These are phyloP conservation scores for Paratilapia polleni DNA, from an alignment of 2,113 vertebrate genomes.

Conservation along the genomic window DNA sequence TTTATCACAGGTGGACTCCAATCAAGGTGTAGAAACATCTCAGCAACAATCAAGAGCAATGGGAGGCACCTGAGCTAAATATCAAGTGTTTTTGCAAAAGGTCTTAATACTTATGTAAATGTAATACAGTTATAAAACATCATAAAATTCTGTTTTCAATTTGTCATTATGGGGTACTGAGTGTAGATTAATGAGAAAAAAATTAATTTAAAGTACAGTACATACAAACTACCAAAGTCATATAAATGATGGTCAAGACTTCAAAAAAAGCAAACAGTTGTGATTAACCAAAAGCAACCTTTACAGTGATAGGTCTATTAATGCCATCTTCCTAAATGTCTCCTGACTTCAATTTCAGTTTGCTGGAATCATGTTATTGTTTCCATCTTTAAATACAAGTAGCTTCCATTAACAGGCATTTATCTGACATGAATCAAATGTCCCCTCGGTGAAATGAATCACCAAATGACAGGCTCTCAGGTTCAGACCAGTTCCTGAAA, in stretches of 20 bases:
- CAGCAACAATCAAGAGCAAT: too few relatives aligned
- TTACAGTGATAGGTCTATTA: neutral
- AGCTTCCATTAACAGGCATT: neutral
- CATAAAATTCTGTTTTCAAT: too few relatives aligned
- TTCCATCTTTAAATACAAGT: neutral
- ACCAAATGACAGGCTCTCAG: neutral
- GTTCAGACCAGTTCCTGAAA: constrained; percentile 47
- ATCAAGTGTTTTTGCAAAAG: too few relatives aligned
- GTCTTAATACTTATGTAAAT: too few relatives aligned
- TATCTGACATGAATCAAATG: neutral
- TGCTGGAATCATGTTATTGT: neutral
- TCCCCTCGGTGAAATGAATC: constrained; percentile 14
- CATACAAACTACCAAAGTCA: neutral
- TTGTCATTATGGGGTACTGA: too few relatives aligned
- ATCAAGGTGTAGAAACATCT: too few relatives aligned
- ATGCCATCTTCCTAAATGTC: neutral
- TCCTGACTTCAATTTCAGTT: neutral
- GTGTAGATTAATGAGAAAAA: too few relatives aligned
- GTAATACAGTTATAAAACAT: too few relatives aligned
- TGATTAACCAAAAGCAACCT: neutral
- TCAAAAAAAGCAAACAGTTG: neutral
- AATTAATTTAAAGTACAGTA: too few relatives aligned
- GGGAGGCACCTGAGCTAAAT: too few relatives aligned
- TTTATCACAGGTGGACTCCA: too few relatives aligned
- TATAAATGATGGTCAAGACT: neutral